phyloP scores from a whole-genome alignment of 2,888 invertebrate genomes.

The Lithophane semibrunnea region DNA sequence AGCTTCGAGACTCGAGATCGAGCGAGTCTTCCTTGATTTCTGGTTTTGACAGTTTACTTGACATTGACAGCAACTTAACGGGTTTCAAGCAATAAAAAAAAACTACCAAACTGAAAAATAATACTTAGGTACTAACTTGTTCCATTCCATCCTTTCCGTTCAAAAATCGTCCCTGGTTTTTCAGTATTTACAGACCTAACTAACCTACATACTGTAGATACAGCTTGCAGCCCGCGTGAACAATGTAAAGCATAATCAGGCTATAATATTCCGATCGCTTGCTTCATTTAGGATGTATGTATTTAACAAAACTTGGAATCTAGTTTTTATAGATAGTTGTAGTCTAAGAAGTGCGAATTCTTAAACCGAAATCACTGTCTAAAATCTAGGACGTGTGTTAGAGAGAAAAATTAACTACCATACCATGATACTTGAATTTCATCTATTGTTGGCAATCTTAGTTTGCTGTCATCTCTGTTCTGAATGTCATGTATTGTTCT shows the following conservation, averaged over 20 bases:
- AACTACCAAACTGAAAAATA: conserved; percentile 18
- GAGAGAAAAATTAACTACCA: background rate
- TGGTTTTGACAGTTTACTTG: conserved; percentile 49
- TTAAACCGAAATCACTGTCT: background rate
- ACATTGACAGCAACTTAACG: conserved; percentile 4
- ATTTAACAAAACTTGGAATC: too few relatives aligned
- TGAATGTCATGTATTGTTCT: background rate
- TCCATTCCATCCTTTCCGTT: background rate
- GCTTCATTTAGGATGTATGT: background rate
- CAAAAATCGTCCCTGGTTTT: background rate
- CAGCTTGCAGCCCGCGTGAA: too few relatives aligned
- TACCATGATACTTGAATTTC: background rate
- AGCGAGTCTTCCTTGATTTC: conserved; percentile 20
- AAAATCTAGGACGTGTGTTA: background rate
- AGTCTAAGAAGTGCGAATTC: background rate
- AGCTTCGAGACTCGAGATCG: conserved; percentile 9
- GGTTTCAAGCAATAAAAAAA: background rate
- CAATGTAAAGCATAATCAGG: too few relatives aligned
- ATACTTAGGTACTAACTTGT: too few relatives aligned
- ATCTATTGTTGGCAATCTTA: conserved; percentile 13
- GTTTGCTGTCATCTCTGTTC: background rate
- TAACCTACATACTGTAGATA: background rate
- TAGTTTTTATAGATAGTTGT: background rate
- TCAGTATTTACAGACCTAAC: background rate
- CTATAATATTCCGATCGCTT: background rate